Evolutionary conservation across 1,140 invertebrate species (phyloP), one percentile per base, ranked within the genome.

Genomic region (Hylaeus volcanicus): DNA sequence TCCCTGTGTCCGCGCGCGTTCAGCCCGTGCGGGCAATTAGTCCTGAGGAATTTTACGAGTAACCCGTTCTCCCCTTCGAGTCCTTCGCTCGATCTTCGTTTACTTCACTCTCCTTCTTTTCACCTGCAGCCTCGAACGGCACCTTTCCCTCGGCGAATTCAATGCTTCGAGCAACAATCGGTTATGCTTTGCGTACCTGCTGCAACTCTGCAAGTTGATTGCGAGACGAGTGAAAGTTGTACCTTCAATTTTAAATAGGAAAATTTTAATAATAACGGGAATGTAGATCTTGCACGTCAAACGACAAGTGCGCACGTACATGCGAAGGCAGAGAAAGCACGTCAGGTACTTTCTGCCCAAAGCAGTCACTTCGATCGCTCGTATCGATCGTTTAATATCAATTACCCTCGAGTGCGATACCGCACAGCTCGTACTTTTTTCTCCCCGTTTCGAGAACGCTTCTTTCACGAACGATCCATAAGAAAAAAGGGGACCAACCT

Each of bases 11-110:
- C 78, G 81, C 85, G 76, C 66, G 71, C 60, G 48, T 66, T 78
- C 82, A 61, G 11, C 69, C 53, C 39, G 26, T 64, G 37, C 78
- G 60, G 61, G 68, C 80, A 86, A 89, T 88, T 88, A 89, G 72
- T 72, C 56, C 61, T 69, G 83, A 73, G 83, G 81, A 89, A 88
- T 89, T 88, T 88, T 86, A 89, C 88, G 85, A 89, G 76, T 61
- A 15, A 11, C 53, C 48, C 58, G 55, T 56, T 64, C 51, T 58
- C 61, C 26, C 53, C 12, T 26, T 2, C n/a, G 8, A 3, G 9
- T 43, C 58, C 39, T 39, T n/a, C 11, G 5, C 43, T 5, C 9
- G 5, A n/a, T 14, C n/a, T 26, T 65, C 51, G 53, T 26, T 64
- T 43, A 43, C 60, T 41, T 51, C 60, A 26, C 15, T 45, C 48